These are phyloP conservation scores for Papilio protenor DNA, from an alignment of 2,888 invertebrate species.

Conservation along the genomic window DNA sequence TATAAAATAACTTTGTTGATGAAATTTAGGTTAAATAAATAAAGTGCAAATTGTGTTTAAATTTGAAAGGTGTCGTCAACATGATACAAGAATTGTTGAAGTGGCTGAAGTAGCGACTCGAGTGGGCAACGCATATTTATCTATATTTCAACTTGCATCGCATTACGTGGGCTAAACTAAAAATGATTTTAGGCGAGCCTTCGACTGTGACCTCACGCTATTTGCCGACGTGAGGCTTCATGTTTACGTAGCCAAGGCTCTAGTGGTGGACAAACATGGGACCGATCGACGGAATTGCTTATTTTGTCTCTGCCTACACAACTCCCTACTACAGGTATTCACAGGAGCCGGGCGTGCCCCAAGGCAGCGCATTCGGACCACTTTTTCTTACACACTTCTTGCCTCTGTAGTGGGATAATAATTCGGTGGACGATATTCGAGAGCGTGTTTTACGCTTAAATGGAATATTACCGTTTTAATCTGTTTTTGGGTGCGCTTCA, in stretches of 20 bases:
- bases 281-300: constrained; percentile 83
- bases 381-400: constrained; percentile 62
- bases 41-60: constrained; percentile 42
- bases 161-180: constrained; percentile 64
- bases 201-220: constrained; percentile 78
- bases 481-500: constrained; percentile 64
- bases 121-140: constrained; percentile 59
- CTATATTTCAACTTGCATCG: constrained; percentile 61
- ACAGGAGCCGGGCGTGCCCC: constrained; percentile 70
- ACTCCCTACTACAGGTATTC: constrained; percentile 73
- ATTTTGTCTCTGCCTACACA: constrained; percentile 83
- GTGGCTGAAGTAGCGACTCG: constrained; percentile 52
- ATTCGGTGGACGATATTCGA: constrained; percentile 68
- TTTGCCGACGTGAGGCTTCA: constrained; percentile 82
- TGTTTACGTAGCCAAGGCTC: constrained; percentile 82
- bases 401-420: constrained; percentile 62
- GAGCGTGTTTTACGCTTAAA: constrained; percentile 67
- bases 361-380: constrained; percentile 65
- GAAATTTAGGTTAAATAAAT: constrained; percentile 29
- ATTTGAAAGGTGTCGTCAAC: constrained; percentile 52
- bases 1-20: background rate
- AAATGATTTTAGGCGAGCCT: constrained; percentile 72
- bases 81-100: constrained; percentile 53
- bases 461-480: constrained; percentile 74
- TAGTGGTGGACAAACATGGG: constrained; percentile 83